These are phyloP conservation scores for Himalopsyche japonica DNA, from an alignment of 2,888 invertebrate genomes.

Conservation along the genomic window DNA sequence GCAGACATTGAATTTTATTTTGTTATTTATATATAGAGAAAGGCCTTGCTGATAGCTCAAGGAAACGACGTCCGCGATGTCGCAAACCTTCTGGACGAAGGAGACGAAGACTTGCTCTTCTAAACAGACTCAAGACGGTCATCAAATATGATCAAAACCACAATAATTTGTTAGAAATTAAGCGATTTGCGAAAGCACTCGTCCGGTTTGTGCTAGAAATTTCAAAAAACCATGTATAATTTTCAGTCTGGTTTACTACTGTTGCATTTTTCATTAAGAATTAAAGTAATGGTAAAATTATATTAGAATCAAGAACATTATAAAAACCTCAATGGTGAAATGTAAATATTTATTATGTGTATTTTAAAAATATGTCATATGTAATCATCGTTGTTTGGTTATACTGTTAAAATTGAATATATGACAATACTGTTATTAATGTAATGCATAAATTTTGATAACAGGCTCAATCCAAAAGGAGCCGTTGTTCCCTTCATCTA, in stretches of 20 bases:
- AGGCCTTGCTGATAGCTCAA: slow-evolving; percentile 51
- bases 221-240: neutral
- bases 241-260: neutral
- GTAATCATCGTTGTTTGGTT: neutral
- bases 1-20: too few species aligned
- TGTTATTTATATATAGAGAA: slow-evolving; percentile 38
- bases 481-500: neutral
- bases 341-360: neutral
- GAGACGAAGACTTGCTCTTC: slow-evolving; percentile 89
- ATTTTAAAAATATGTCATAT: neutral
- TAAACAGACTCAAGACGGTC: slow-evolving; percentile 51
- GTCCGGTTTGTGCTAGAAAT: neutral
- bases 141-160: neutral
- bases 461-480: neutral
- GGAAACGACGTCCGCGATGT: slow-evolving; percentile 55
- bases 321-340: neutral
- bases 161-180: neutral
- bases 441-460: neutral
- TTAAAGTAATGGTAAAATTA: neutral
- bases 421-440: neutral
- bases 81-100: slow-evolving; percentile 81
- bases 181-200: neutral
- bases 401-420: neutral
- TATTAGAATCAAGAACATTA: neutral
- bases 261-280: neutral